phyloP scores from a whole-genome alignment of 2,797 vertebrate species.

The Mallotus villosus region DNA sequence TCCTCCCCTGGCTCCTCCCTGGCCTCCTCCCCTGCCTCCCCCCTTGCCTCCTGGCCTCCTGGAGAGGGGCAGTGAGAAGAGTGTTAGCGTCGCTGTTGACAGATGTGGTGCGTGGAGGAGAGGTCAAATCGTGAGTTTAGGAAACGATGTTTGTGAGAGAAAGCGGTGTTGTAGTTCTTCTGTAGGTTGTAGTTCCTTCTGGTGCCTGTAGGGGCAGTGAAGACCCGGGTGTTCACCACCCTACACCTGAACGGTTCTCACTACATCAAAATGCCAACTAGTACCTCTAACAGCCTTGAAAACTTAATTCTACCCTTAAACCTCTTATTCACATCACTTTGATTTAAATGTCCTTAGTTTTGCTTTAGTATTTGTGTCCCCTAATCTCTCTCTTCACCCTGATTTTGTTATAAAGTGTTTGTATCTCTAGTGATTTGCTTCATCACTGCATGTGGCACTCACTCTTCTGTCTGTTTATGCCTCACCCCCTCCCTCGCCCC shows the following conservation, averaged over 20 bases:
- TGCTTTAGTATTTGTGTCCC: slow-evolving; percentile 14
- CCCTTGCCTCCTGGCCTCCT: too few relatives aligned
- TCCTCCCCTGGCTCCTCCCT: too few relatives aligned
- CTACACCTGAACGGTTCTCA: background rate
- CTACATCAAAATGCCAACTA: too few relatives aligned
- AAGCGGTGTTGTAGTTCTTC: too few relatives aligned
- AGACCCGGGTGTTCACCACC: background rate
- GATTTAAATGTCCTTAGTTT: slow-evolving; percentile 19
- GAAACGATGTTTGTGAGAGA: too few relatives aligned
- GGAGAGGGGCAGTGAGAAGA: too few relatives aligned
- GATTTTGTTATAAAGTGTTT: slow-evolving; percentile 56
- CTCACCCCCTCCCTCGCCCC: slow-evolving; percentile 33
- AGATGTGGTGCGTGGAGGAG: too few relatives aligned
- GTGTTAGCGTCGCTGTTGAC: too few relatives aligned
- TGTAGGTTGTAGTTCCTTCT: too few relatives aligned
- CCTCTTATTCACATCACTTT: background rate
- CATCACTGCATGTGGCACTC: slow-evolving; percentile 52
- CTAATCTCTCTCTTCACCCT: slow-evolving; percentile 23
- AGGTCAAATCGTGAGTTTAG: too few relatives aligned
- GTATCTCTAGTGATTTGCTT: slow-evolving; percentile 46
- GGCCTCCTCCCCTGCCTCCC: too few relatives aligned
- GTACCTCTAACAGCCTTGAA: background rate
- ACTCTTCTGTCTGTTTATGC: slow-evolving; percentile 49
- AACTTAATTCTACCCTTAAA: slow-evolving; percentile 2
- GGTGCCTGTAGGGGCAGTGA: too few relatives aligned